These are phyloP conservation scores for Drosophila cracens DNA, from an alignment of 2,888 invertebrate genomes.

Conservation along the genomic window DNA sequence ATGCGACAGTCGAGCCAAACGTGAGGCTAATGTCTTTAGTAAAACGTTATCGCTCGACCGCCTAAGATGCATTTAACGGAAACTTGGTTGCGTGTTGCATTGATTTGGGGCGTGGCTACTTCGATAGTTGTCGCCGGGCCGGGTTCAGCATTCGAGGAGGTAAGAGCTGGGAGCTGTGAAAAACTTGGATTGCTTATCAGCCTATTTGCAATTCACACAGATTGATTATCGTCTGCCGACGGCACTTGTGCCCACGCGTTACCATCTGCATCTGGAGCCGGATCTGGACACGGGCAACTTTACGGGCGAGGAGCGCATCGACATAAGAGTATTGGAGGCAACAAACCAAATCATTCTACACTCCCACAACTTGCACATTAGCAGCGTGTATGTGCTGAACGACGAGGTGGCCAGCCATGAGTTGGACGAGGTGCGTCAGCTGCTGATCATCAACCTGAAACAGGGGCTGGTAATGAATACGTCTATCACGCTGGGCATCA, in stretches of 20 bases:
- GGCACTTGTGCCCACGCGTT: conserved; percentile 87
- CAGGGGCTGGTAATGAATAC: conserved; percentile 69
- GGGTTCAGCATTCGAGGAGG: conserved; percentile 35
- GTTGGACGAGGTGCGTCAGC: conserved; percentile 65
- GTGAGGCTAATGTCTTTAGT: conserved; percentile 39
- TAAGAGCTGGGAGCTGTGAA: conserved; percentile 8
- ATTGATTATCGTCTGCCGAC: conserved; percentile 86
- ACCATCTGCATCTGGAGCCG: conserved; percentile 89
- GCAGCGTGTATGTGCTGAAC: conserved; percentile 45
- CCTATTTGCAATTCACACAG: conserved; percentile 30
- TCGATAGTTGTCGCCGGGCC: conserved; percentile 62
- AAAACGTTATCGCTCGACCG: conserved; percentile 34
- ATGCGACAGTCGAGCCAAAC: conserved; percentile 3
- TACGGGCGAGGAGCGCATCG: conserved; percentile 87
- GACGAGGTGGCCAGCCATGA: conserved; percentile 39
- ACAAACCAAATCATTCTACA: conserved; percentile 87
- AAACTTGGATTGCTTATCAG: not conserved
- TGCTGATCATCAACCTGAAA: conserved; percentile 73
- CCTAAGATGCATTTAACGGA: conserved; percentile 53
- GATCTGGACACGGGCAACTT: conserved; percentile 87
- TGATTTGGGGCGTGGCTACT: conserved; percentile 63
- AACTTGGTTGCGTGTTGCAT: conserved; percentile 37
- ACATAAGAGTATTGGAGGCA: conserved; percentile 83
- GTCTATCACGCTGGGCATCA: conserved; percentile 86
- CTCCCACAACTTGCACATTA: conserved; percentile 86